Evolutionary conservation across 2,888 invertebrate species (phyloP).

Genomic region (Scaptomyza polygonia): DNA sequence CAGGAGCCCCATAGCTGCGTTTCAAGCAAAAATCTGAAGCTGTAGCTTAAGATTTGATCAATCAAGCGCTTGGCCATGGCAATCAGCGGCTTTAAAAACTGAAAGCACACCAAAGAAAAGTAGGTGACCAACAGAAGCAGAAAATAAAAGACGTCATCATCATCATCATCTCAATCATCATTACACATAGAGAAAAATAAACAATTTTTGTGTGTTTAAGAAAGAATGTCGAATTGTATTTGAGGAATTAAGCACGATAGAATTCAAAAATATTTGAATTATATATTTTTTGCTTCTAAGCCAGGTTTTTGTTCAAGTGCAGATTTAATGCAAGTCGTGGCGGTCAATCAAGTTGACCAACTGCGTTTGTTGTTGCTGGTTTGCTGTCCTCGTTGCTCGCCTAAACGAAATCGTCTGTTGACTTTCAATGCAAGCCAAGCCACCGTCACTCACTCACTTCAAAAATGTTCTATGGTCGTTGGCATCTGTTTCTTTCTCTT

Average conservation of each 20-base stretch:
- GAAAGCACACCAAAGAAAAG: conserved; percentile 66
- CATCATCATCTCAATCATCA: conserved; percentile 26
- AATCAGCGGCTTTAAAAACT: conserved; percentile 62
- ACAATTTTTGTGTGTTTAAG: background rate
- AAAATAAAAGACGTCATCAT: conserved; percentile 26
- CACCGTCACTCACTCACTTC: conserved; percentile 46
- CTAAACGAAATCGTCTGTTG: conserved; percentile 71
- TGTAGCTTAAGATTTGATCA: conserved; percentile 58
- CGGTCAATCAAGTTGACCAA: conserved; percentile 52
- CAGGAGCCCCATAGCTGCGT: conserved; percentile 57
- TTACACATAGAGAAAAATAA: background rate
- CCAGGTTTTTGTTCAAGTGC: background rate
- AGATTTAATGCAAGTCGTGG: conserved; percentile 22
- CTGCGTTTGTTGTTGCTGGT: background rate
- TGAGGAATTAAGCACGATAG: no score
- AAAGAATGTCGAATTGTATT: background rate
- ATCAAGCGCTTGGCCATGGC: conserved; percentile 61
- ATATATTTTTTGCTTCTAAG: background rate
- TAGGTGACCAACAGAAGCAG: conserved; percentile 67
- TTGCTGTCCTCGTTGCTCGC: conserved; percentile 45
- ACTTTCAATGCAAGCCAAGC: conserved; percentile 64
- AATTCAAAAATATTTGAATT: no score
- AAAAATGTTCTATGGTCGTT: conserved; percentile 68
- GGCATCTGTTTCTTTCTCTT: conserved; percentile 65
- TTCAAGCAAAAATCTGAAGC: background rate